phyloP scores from a whole-genome alignment of 2,888 invertebrate genomes.

The Resseliella maxima region DNA sequence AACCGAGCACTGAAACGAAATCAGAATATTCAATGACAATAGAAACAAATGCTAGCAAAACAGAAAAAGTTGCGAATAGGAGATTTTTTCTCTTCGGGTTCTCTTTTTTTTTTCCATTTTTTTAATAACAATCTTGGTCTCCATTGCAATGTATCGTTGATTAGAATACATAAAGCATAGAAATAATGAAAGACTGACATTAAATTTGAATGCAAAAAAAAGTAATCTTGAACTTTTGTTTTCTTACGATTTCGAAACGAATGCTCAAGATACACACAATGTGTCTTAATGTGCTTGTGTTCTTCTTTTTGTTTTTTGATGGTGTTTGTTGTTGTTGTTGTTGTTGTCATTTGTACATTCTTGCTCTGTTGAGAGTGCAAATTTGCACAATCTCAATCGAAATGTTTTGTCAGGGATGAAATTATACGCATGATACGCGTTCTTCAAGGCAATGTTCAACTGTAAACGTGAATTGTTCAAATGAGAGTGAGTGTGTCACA shows the following conservation, averaged over 20 bases:
- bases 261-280: background rate
- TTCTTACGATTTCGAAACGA: background rate
- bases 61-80: background rate
- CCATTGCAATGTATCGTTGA: slow-evolving; percentile 16
- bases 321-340: no score
- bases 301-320: slow-evolving; percentile 5
- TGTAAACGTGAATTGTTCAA: background rate
- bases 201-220: slow-evolving; percentile 32
- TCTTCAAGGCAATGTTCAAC: background rate
- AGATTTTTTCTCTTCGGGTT: no score
- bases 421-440: slow-evolving; percentile 25
- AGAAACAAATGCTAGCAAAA: background rate
- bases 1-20: background rate
- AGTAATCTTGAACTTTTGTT: slow-evolving; percentile 9
- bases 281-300: slow-evolving; percentile 10
- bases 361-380: background rate
- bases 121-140: background rate
- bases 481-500: background rate
- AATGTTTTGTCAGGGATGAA: background rate
- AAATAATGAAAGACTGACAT: slow-evolving; percentile 39
- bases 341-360: no score
- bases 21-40: background rate
- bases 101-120: no score
- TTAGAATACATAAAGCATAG: background rate
- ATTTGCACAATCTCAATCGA: slow-evolving; percentile 7